Conservation (phyloP, 2,113 vertebrate species). For the Scophthalmus maximus region DNA sequence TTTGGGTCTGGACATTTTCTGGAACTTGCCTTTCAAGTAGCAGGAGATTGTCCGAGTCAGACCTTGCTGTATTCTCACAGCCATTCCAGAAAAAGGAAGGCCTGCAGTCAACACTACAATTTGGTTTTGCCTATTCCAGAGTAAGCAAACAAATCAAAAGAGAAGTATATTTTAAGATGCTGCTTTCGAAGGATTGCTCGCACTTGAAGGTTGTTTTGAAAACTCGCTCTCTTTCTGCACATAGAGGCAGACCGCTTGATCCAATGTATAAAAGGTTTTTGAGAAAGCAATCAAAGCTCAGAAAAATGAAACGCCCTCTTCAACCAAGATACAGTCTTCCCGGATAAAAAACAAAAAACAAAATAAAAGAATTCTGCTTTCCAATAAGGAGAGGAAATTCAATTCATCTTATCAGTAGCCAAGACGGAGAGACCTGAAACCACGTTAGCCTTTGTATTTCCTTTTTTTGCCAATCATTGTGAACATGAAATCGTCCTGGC, state of each 20-base stretch:
- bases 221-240: not conserved
- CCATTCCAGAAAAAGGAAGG: too few species aligned
- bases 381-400: slow-evolving; percentile 35
- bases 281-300: slow-evolving; percentile 54
- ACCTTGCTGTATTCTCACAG: too few species aligned
- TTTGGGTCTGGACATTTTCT: too few species aligned
- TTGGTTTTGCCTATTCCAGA: slow-evolving; percentile 6
- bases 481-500: slow-evolving; percentile 26
- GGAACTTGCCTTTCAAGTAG: too few species aligned
- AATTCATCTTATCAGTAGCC: slow-evolving; percentile 52
- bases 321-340: slow-evolving; percentile 20
- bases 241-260: slow-evolving; percentile 33
- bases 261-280: slow-evolving; percentile 22
- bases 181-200: slow-evolving; percentile 15
- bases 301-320: slow-evolving; percentile 35
- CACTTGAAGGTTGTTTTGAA: slow-evolving; percentile 36
- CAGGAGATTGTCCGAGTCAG: too few species aligned
- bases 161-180: not conserved
- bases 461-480: slow-evolving; percentile 8
- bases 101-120: not conserved
- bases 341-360: slow-evolving; percentile 8
- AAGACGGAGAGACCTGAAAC: slow-evolving; percentile 42
- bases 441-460: slow-evolving; percentile 30
- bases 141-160: slow-evolving; percentile 20
- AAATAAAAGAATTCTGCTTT: slow-evolving; percentile 12